A percentile compares a stretch with the other conserved stretches of the same genome.
These are phyloP conservation scores for Lepus townsendii DNA, from an alignment of 2,797 vertebrate genomes.

Conservation along the genomic window DNA sequence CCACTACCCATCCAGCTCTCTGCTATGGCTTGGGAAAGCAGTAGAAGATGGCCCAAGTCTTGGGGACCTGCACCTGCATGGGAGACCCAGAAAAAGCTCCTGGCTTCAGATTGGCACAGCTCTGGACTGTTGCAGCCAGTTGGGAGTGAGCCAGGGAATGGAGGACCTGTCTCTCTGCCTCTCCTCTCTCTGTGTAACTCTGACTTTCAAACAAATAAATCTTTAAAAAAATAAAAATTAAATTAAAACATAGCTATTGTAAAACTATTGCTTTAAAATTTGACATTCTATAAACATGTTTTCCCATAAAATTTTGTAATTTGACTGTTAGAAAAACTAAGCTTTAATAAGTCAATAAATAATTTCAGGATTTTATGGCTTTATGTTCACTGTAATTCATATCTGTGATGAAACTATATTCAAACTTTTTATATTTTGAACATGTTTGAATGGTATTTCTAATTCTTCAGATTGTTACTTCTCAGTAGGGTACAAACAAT, in stretches of 20 bases:
- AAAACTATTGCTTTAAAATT: neutral
- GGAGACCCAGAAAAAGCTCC: no score
- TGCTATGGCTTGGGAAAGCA: no score
- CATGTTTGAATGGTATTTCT: constrained; percentile 4
- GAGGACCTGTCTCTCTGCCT: no score
- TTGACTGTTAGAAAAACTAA: constrained; percentile 37
- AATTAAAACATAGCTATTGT: neutral
- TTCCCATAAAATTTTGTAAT: constrained; percentile 22
- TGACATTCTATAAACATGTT: neutral
- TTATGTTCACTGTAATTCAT: neutral
- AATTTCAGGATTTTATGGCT: constrained; percentile 11
- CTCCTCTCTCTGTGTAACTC: no score
- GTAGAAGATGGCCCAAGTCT: no score
- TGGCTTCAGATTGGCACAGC: no score
- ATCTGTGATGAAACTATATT: constrained; percentile 32
- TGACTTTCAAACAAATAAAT: no score
- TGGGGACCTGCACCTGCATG: no score
- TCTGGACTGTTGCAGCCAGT: no score
- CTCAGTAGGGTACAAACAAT: neutral
- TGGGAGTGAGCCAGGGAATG: no score
- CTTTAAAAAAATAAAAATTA: neutral
- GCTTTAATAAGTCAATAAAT: neutral
- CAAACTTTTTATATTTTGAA: neutral
- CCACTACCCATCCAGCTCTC: no score
- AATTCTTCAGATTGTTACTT: neutral